Base-by-base conservation (phyloP, 2,888 invertebrate genomes). In the Erpobdella octoculata region DNA sequence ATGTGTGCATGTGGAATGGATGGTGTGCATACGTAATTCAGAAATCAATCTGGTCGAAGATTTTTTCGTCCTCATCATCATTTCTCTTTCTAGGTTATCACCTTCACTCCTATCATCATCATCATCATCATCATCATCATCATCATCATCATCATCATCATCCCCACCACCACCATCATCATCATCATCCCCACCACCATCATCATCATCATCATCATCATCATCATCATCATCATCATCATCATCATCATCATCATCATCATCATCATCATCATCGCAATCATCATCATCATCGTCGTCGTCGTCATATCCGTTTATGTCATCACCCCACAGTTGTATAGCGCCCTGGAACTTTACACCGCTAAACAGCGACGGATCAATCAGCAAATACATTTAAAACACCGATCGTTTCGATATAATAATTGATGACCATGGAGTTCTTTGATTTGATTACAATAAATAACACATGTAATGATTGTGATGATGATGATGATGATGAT, bases 131-230 rank as follows among this genome's bases (percentile, higher is more conserved):
- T 41, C 48, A 28, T 41, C 46, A 12, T 41, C 67, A 6, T 67
- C 67, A 28, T 67, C 67, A 31, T 67, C 48, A 31, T 41, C 67
- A 46, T 41, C 67, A 31, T 41, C 46, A 6, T 41, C 67, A 21
- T 46, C 67, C 18, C 28, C 67, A 3, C 21, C 41, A 46, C 12
- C 41, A 28, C 9, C 67, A 41, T 41, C 41, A 25, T 38, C 67
- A 41, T 41, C 67, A 38, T 67, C 41, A 41, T 37, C 46, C 2
- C 28, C 67, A 2, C 18, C 41, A 5, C 28, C 41, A 18, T 38
- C 67, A 8, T 41, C 67, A 38, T 41, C 46, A 5, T 25, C 67
- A 15, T 28, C 46, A 25, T 28, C 67, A 6, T 67, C 41, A 8
- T 25, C 46, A 5, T 38, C 67, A 18, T 67, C 28, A 25, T 25